Evolutionary conservation across 1,140 invertebrate species (phyloP), one percentile per base, ranked within the genome.

Genomic region (Drosophila carrolli): DNA sequence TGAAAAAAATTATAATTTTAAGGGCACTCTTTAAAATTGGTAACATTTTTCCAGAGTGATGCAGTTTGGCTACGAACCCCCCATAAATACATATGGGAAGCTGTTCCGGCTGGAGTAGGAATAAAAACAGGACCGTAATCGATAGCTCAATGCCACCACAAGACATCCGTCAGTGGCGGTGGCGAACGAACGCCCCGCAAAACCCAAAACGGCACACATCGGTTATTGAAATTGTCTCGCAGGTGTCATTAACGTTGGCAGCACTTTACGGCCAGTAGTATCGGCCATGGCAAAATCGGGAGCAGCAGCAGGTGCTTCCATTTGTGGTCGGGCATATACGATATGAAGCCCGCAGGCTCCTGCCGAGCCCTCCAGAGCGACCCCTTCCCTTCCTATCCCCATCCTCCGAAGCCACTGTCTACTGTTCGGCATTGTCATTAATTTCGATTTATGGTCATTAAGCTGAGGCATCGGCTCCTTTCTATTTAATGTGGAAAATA

Each of bases 391-490:
- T 57, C 41, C 48, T 35, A n/a, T 13, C 16, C 46, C 27, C 27
- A 37, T 38, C 53, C 50, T 38, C 47, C 40, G 41, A 44, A 16
- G 19, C 46, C 23, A 47, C 35, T 50, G 46, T 56, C 56, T 56
- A 60, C 48, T 59, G 62, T 53, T 83, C 77, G 77, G 55, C 74
- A 75, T 65, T 71, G 77, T 81, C 80, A 84, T 89, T 89, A 90
- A 89, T 89, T 81, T 84, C 80, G 80, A 90, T 89, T 89, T 84
- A 89, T 89, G 77, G 84, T 89, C 84, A 90, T 89, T 89, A 89
- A 89, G 81, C 70, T 70, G 65, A 66, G 50, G 73, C 71, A 16
- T 48, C 46, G 74, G 66, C 71, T 88, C 61, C 79, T 60, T 70
- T 66, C 71, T 76, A 75, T 82, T 68, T 65, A 83, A 76, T 72